A percentile compares a stretch with the other conserved stretches of the same genome.
These are phyloP conservation scores for Drymonia ruficornis DNA, from an alignment of 2,888 invertebrate species.

Conservation along the genomic window DNA sequence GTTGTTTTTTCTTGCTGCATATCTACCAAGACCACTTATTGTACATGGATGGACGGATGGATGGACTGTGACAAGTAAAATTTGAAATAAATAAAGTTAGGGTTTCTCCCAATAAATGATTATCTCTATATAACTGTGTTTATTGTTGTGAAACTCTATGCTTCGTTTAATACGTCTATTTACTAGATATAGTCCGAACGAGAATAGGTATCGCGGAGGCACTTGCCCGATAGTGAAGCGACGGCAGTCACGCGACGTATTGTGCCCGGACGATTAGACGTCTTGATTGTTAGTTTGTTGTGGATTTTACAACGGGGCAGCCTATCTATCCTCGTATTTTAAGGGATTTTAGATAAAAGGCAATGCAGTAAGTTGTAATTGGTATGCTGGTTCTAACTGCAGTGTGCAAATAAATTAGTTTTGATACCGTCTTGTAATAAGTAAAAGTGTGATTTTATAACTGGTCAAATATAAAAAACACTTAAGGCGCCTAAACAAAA, in stretches of 20 bases:
- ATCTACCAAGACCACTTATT: too few relatives aligned
- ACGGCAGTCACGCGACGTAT: background rate
- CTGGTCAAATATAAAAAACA: too few relatives aligned
- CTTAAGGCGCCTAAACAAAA: too few relatives aligned
- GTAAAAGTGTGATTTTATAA: too few relatives aligned
- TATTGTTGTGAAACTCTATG: background rate
- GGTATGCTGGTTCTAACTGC: background rate
- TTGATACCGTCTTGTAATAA: too few relatives aligned
- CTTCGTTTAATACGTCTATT: background rate
- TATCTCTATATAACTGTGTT: background rate
- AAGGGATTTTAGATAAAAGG: background rate
- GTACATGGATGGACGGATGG: too few relatives aligned
- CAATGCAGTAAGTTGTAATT: background rate
- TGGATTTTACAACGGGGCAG: background rate
- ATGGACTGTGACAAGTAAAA: too few relatives aligned
- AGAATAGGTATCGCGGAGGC: background rate
- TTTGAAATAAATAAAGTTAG: too few relatives aligned
- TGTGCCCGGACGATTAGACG: background rate
- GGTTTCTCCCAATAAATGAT: too few relatives aligned
- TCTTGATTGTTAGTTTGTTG: background rate
- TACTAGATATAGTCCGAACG: background rate
- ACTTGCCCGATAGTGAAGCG: constrained; percentile 1
- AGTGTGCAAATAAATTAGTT: too few relatives aligned
- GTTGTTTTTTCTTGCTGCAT: too few relatives aligned
- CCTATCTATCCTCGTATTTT: background rate